These are phyloP conservation scores for Heteromurus nitidus DNA, from an alignment of 2,888 invertebrate species.

Conservation along the genomic window DNA sequence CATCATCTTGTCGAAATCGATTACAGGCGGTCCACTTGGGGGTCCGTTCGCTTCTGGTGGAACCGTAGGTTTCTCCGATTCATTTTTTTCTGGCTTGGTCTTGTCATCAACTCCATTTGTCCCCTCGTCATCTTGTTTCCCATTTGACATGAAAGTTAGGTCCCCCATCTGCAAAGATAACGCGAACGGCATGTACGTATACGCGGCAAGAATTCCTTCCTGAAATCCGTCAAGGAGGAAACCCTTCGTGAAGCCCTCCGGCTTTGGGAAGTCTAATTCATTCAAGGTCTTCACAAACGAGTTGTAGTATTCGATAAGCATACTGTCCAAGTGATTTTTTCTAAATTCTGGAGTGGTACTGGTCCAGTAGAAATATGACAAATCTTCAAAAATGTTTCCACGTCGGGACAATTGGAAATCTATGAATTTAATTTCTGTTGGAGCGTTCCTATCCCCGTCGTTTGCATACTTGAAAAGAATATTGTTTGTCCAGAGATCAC, in stretches of 20 bases:
- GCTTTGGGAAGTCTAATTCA: slow-evolving; percentile 48
- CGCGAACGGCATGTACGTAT: slow-evolving; percentile 67
- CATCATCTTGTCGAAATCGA: slow-evolving; percentile 1
- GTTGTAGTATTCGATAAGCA: slow-evolving; percentile 63
- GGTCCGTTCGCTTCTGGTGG: not conserved
- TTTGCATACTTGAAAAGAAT: slow-evolving; percentile 51
- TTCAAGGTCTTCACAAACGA: slow-evolving; percentile 57
- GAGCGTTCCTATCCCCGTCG: slow-evolving; percentile 4
- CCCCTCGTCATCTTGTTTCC: not conserved
- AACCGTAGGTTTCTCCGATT: too few relatives aligned
- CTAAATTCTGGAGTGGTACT: slow-evolving; percentile 68
- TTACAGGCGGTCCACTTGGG: not conserved
- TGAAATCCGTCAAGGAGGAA: slow-evolving; percentile 61
- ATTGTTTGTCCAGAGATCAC: slow-evolving; percentile 63
- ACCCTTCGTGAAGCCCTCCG: slow-evolving; percentile 62
- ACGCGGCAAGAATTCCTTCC: slow-evolving; percentile 42
- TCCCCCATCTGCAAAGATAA: slow-evolving; percentile 66
- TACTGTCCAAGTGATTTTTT: slow-evolving; percentile 49
- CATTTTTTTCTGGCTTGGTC: too few relatives aligned
- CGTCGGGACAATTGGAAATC: slow-evolving; percentile 69
- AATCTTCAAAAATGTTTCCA: slow-evolving; percentile 67
- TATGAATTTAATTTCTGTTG: slow-evolving; percentile 59
- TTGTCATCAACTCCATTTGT: not conserved
- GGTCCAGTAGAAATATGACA: slow-evolving; percentile 67
- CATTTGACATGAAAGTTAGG: slow-evolving; percentile 15